Evolutionary conservation across 1,140 invertebrate genomes (phyloP).

Genomic region (Drosophila lacteicornis): DNA sequence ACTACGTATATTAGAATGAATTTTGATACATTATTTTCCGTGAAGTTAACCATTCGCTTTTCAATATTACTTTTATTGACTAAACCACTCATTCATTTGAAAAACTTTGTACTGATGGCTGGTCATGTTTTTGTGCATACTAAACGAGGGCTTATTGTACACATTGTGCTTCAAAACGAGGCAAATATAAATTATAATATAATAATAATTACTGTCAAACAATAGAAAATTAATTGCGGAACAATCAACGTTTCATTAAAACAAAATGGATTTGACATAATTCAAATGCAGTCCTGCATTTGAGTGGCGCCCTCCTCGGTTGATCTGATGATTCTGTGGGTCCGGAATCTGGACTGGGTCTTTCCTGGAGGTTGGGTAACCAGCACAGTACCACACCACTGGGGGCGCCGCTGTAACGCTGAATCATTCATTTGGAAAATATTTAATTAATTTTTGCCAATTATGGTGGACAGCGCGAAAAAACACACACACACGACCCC

Average conservation of each 20-base stretch:
- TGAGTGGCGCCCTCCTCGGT: constrained; percentile 60
- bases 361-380: constrained; percentile 12
- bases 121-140: constrained; percentile 49
- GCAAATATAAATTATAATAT: constrained; percentile 78
- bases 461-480: constrained; percentile 72
- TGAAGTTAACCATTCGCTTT: not conserved
- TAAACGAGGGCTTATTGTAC: constrained; percentile 7
- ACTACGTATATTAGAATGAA: not conserved
- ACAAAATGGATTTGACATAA: constrained; percentile 84
- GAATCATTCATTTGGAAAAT: constrained; percentile 84
- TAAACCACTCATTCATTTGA: not conserved
- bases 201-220: constrained; percentile 84
- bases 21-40: not conserved
- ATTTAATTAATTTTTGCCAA: constrained; percentile 85
- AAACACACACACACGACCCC: constrained; percentile 54
- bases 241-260: constrained; percentile 84
- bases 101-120: constrained; percentile 10
- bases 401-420: constrained; percentile 50
- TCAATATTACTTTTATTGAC: constrained; percentile 7
- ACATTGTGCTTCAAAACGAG: constrained; percentile 61
- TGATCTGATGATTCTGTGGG: constrained; percentile 25
- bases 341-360: constrained; percentile 6
- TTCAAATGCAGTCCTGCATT: constrained; percentile 82
- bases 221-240: constrained; percentile 84
- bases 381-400: constrained; percentile 25